Conservation (phyloP, 1,140 invertebrate genomes). For the Drosophila simulans region DNA sequence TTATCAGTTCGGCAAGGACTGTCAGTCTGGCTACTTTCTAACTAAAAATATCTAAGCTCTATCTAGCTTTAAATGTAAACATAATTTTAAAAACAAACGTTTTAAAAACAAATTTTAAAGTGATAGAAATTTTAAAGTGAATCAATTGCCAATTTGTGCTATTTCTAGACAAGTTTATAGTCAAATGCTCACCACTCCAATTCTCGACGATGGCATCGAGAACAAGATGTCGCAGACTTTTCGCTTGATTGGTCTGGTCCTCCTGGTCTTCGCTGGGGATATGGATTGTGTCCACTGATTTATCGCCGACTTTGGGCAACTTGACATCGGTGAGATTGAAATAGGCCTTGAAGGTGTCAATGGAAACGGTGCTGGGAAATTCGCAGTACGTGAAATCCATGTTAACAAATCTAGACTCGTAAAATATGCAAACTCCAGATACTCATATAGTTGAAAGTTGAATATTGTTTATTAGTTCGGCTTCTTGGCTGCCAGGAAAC, state of each 20-base stretch:
- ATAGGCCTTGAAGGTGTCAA: slow-evolving; percentile 84
- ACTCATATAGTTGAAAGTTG: slow-evolving; percentile 15
- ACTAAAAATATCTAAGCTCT: neutral
- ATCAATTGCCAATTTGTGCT: no score
- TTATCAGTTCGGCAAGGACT: neutral
- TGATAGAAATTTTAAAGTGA: no score
- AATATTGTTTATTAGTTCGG: slow-evolving; percentile 47
- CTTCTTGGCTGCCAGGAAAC: slow-evolving; percentile 39
- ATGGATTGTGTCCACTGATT: slow-evolving; percentile 64
- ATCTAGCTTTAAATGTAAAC: neutral
- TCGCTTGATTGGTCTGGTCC: slow-evolving; percentile 66
- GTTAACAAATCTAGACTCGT: slow-evolving; percentile 24
- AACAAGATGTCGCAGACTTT: slow-evolving; percentile 83
- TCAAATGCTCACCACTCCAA: slow-evolving; percentile 76
- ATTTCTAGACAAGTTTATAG: neutral
- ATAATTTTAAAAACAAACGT: neutral
- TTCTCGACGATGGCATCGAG: slow-evolving; percentile 82
- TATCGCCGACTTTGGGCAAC: slow-evolving; percentile 68
- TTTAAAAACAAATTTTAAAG: no score
- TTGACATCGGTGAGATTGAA: slow-evolving; percentile 68
- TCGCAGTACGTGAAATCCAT: slow-evolving; percentile 82
- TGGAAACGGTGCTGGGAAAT: slow-evolving; percentile 77
- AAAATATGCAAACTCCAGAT: neutral
- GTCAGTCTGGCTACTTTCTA: neutral
- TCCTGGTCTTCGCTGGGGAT: slow-evolving; percentile 35